phyloP scores from a whole-genome alignment of 2,797 vertebrate species.

The Ambastaia sidthimunki region DNA sequence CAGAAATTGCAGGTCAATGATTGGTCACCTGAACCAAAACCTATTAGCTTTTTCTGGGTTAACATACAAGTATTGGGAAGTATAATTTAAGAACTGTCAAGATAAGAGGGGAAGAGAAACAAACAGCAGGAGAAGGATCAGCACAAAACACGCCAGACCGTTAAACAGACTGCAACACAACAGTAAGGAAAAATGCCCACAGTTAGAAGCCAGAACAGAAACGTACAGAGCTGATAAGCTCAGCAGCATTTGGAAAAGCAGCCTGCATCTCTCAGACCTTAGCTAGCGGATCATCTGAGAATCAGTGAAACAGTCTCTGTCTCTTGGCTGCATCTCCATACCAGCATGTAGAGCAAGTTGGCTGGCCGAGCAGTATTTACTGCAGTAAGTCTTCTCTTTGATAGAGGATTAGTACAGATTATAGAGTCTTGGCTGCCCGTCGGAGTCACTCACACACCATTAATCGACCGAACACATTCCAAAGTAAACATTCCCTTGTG shows the following conservation, averaged over 20 bases:
- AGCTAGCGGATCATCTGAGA: constrained; percentile 10
- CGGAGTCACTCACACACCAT: constrained; percentile 3
- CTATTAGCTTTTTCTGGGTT: constrained; percentile 52
- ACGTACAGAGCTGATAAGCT: constrained; percentile 4
- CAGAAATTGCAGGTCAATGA: constrained; percentile 65
- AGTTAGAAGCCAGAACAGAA: constrained; percentile 29
- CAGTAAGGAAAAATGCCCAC: constrained; percentile 19
- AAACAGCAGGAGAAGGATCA: constrained; percentile 19
- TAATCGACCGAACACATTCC: constrained; percentile 26
- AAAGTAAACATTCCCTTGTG: constrained; percentile 29
- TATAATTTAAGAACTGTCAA: constrained; percentile 21
- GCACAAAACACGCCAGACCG: constrained; percentile 20
- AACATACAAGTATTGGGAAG: constrained; percentile 11
- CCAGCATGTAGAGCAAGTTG: constrained; percentile 11
- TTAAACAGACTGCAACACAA: constrained; percentile 22
- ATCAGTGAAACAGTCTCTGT: constrained; percentile 1
- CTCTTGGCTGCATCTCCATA: background rate
- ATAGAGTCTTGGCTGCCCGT: constrained; percentile 14
- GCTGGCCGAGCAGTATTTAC: constrained; percentile 26
- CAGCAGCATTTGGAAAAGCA: background rate
- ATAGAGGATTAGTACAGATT: constrained; percentile 46
- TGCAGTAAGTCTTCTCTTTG: constrained; percentile 34
- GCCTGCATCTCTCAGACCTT: background rate
- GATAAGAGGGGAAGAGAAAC: constrained; percentile 39
- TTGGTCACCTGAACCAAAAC: constrained; percentile 57